phyloP scores from a whole-genome alignment of 2,797 vertebrate genomes.

The Coilia nasus region DNA sequence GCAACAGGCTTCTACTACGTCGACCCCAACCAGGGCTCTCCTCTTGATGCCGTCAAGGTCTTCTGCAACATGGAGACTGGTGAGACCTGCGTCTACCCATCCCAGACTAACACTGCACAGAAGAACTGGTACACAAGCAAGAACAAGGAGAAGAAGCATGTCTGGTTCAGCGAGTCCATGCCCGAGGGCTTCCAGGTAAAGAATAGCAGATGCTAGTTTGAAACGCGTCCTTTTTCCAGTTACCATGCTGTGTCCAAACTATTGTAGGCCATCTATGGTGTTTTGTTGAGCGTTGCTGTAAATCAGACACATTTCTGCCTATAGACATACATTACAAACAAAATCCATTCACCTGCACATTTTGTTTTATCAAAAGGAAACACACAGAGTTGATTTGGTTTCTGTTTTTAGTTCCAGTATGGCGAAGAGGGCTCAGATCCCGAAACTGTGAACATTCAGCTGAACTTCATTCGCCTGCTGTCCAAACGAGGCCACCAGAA shows the following conservation, averaged over 20 bases:
- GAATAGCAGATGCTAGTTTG: background rate
- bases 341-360: too few relatives aligned
- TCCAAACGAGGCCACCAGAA: slow-evolving; percentile 91
- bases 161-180: slow-evolving; percentile 96
- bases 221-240: too few relatives aligned
- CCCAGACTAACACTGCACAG: slow-evolving; percentile 76
- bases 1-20: slow-evolving; percentile 93
- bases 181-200: slow-evolving; percentile 88
- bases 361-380: background rate
- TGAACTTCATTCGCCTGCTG: slow-evolving; percentile 96
- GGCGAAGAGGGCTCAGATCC: slow-evolving; percentile 82
- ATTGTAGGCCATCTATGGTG: too few relatives aligned
- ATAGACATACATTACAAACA: too few relatives aligned
- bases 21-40: slow-evolving; percentile 94
- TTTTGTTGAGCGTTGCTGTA: too few relatives aligned
- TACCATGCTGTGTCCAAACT: background rate
- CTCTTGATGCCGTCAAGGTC: slow-evolving; percentile 91
- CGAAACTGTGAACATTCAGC: slow-evolving; percentile 90
- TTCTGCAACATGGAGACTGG: slow-evolving; percentile 95
- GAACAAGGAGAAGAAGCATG: slow-evolving; percentile 88
- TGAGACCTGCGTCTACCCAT: slow-evolving; percentile 84
- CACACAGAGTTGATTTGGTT: slow-evolving; percentile 15
- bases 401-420: slow-evolving; percentile 83
- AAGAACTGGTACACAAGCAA: slow-evolving; percentile 94
- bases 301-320: too few relatives aligned